Conservation (phyloP, 2,888 invertebrate species). For the Stegana nigrithorax region DNA sequence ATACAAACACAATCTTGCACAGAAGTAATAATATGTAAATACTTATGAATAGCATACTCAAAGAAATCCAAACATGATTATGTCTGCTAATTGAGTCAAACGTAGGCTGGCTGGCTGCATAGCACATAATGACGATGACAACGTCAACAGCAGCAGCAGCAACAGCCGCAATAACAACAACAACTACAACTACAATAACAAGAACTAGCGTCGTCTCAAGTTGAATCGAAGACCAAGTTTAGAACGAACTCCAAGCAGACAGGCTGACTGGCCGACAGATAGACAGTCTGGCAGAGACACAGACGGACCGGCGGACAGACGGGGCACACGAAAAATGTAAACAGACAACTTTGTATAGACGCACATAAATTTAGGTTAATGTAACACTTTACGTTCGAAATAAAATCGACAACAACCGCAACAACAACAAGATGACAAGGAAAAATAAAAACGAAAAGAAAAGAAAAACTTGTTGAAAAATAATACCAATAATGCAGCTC, state of each 20-base stretch:
- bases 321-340: not conserved
- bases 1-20: not conserved
- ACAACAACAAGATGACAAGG: slow-evolving; percentile 34
- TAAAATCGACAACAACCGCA: slow-evolving; percentile 7
- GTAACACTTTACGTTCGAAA: slow-evolving; percentile 39
- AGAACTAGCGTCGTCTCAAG: not conserved
- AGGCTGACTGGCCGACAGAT: not conserved
- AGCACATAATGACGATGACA: not conserved
- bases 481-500: no score
- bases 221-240: not conserved
- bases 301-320: not conserved
- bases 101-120: slow-evolving; percentile 26
- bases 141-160: not conserved
- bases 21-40: not conserved
- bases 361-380: slow-evolving; percentile 51
- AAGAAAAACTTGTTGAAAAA: no score
- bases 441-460: not conserved
- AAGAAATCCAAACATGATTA: slow-evolving; percentile 44
- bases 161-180: not conserved
- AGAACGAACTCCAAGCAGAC: not conserved
- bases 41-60: not conserved
- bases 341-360: slow-evolving; percentile 1
- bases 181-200: not conserved
- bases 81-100: slow-evolving; percentile 57
- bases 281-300: not conserved